A percentile compares a stretch with the other conserved stretches of the same genome.
phyloP scores from a whole-genome alignment of 2,113 vertebrate genomes.

The Gobius niger region DNA sequence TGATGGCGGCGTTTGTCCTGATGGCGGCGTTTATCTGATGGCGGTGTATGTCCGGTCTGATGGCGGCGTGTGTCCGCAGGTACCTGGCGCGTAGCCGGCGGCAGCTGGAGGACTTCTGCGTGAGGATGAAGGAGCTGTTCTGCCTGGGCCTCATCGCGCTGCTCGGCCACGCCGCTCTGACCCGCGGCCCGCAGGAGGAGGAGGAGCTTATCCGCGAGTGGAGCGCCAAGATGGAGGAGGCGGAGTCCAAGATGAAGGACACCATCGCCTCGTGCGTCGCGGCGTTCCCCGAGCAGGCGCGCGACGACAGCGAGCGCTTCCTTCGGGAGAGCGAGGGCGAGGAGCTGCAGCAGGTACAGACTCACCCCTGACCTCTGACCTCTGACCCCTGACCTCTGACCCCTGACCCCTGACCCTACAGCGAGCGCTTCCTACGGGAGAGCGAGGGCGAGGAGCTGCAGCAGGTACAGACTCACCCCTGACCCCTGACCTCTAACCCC shows the following conservation, averaged over 20 bases:
- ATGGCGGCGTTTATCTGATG: too few species aligned
- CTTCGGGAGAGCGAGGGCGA: constrained; percentile 61
- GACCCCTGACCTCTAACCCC: too few species aligned
- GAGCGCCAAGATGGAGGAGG: constrained; percentile 70
- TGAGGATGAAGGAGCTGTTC: constrained; percentile 78
- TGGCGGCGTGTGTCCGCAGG: too few species aligned
- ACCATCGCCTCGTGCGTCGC: constrained; percentile 64
- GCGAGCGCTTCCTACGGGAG: too few species aligned
- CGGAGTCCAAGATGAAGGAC: constrained; percentile 75
- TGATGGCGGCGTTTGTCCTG: too few species aligned
- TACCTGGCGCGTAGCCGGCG: constrained; percentile 73
- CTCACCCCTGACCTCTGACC: too few species aligned
- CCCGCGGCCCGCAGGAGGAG: constrained; percentile 63
- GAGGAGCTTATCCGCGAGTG: constrained; percentile 72
- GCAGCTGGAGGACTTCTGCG: constrained; percentile 77
- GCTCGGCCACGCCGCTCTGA: constrained; percentile 71
- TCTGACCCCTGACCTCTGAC: too few species aligned
- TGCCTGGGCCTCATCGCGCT: constrained; percentile 78
- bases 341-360: not conserved
- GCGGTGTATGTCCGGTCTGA: too few species aligned
- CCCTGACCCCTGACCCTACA: too few species aligned
- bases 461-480: too few species aligned
- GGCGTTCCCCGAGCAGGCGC: constrained; percentile 73
- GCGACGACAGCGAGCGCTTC: constrained; percentile 58
- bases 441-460: too few species aligned